Base-by-base conservation (phyloP, 2,888 invertebrate species). In the Timema podura region DNA sequence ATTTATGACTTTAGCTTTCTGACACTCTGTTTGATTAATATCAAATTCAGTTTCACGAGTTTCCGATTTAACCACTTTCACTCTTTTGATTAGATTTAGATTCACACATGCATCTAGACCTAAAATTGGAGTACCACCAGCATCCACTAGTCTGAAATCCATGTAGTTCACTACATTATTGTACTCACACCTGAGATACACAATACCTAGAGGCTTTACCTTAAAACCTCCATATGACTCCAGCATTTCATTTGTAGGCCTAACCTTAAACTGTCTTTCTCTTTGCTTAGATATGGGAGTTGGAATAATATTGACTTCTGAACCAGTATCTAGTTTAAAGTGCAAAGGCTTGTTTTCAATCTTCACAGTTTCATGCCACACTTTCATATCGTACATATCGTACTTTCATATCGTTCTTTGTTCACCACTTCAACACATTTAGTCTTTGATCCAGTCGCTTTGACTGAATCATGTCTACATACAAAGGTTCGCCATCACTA, bases 181-280 rank as follows among this genome's bases (percentile, higher is more conserved):
- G 67, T 16, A n/a, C 45, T 48, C 16, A 51, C 67, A 67, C 16
- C 30, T 47, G n/a, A 51, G 44, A 44, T 67, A 15, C 10, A 51
- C 51, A 16, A 51, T 45, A 5, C 67, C 54, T 30, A 5, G n/a
- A 51, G 49, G 16, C 45, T 67, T 67, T 48, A 44, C 51, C 30
- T 15, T 67, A 48, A 67, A 67, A 7, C 65, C 65, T 7, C 49
- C 67, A 49, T 67, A 67, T 47, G 48, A 67, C 49, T 67, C 51
- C 13, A 67, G 16, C 8, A 48, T 3, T 51, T 51, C 51, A 10
- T 51, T 67, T 13, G 49, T 51, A 15, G 9, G 8, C 44, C 48
- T 67, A 51, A 49, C n/a, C 51, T 65, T 65, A 65, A 48, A 65
- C 47, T 65, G 15, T 11, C 5, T 65, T 5, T 65, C 47, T 9